A percentile compares a stretch with the other conserved stretches of the same genome.
These are phyloP conservation scores for Bugula neritina DNA, from an alignment of 2,888 invertebrate species.

Conservation along the genomic window DNA sequence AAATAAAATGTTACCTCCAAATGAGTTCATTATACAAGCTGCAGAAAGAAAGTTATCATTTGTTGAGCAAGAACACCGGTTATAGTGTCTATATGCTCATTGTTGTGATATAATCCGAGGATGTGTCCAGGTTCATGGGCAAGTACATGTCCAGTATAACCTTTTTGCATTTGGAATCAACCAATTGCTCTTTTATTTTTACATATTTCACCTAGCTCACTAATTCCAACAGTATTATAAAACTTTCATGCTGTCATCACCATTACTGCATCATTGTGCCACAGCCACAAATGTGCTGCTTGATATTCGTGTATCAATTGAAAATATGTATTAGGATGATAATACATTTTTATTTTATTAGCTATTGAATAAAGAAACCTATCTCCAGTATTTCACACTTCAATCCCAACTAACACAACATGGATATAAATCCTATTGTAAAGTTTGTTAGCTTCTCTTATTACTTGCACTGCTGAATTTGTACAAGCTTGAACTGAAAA, in stretches of 20 bases:
- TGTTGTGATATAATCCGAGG: not conserved
- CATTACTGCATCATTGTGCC: not conserved
- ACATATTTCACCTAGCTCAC: not conserved
- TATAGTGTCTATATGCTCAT: too few relatives aligned
- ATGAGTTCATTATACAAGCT: too few relatives aligned
- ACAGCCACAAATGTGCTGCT: not conserved
- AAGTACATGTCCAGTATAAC: too few relatives aligned
- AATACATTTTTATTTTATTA: not conserved
- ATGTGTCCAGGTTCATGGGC: not conserved
- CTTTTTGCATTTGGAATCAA: too few relatives aligned
- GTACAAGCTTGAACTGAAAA: not conserved
- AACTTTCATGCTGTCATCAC: not conserved
- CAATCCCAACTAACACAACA: not conserved
- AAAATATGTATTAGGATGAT: not conserved
- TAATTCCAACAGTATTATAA: not conserved
- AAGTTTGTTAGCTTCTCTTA: not conserved
- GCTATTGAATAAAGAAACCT: not conserved
- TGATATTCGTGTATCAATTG: not conserved
- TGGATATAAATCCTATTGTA: not conserved
- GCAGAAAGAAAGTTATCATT: too few relatives aligned
- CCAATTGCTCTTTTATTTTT: not conserved
- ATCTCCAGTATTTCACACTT: not conserved
- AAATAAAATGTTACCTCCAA: too few relatives aligned
- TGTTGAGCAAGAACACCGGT: too few relatives aligned
- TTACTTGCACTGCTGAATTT: not conserved